Evolutionary conservation across 2,797 vertebrate genomes (phyloP).

Genomic region (Phyllotis vaccarum): DNA sequence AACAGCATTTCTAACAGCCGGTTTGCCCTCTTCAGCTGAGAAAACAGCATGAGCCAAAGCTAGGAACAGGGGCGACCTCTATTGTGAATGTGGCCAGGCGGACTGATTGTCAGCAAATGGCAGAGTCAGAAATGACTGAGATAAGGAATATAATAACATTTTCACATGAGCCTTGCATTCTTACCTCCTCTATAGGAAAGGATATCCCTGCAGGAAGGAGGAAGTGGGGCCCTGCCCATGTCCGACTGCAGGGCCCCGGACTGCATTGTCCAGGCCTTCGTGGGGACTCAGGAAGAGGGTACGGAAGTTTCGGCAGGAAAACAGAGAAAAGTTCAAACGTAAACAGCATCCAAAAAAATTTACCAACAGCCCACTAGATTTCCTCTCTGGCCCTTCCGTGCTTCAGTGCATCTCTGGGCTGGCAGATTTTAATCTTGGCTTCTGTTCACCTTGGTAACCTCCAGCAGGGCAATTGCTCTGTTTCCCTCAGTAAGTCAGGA

Average conservation of each 20-base stretch:
- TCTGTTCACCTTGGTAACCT: conserved; percentile 80
- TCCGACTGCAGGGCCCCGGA: conserved; percentile 84
- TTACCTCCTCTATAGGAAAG: conserved; percentile 91
- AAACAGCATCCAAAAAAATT: conserved; percentile 90
- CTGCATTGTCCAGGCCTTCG: conserved; percentile 90
- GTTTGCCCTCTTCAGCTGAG: conserved; percentile 85
- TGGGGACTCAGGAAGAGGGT: conserved; percentile 91
- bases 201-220: conserved; percentile 95
- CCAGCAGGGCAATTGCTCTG: conserved; percentile 47
- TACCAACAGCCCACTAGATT: conserved; percentile 87
- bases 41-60: conserved; percentile 80
- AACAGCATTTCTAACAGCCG: conserved; percentile 76
- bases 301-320: conserved; percentile 92
- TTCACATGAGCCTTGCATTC: conserved; percentile 87
- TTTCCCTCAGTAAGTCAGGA: conserved; percentile 73
- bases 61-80: conserved; percentile 73
- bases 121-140: conserved; percentile 83
- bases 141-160: conserved; percentile 86
- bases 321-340: conserved; percentile 90
- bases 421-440: conserved; percentile 80
- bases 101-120: conserved; percentile 71
- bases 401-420: conserved; percentile 62
- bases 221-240: conserved; percentile 91
- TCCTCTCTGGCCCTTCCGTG: conserved; percentile 80
- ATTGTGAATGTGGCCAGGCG: conserved; percentile 71